phyloP scores from a whole-genome alignment of 2,797 vertebrate species.

The Gymnodraco acuticeps region DNA sequence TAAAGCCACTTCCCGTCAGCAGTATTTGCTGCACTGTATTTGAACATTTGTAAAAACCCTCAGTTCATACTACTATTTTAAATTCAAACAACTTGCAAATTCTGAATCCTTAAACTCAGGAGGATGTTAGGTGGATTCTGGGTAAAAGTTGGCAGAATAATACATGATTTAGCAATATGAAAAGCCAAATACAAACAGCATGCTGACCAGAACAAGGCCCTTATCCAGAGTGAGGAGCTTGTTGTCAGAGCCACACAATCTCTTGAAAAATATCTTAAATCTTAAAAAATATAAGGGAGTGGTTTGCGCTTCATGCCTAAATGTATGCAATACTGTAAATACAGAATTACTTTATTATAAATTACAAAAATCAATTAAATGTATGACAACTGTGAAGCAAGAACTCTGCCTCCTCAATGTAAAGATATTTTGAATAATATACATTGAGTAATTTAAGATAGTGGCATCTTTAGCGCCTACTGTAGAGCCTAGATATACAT shows the following conservation, averaged over 20 bases:
- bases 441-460: neutral
- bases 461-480: neutral
- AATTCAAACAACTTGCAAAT: neutral
- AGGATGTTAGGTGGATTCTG: too few relatives aligned
- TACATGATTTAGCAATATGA: conserved; percentile 33
- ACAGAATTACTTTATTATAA: neutral
- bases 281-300: neutral
- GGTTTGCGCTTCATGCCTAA: neutral
- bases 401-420: neutral
- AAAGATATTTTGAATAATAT: neutral
- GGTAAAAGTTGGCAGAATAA: conserved; percentile 35
- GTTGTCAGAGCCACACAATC: neutral
- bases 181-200: conserved; percentile 41
- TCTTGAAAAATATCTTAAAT: neutral
- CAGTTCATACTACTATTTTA: neutral
- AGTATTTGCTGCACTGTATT: conserved; percentile 2
- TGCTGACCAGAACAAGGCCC: conserved; percentile 17
- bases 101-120: neutral
- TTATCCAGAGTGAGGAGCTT: neutral
- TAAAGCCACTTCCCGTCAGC: conserved; percentile 24
- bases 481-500: too few relatives aligned
- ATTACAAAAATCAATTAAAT: neutral
- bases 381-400: neutral
- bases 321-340: too few relatives aligned
- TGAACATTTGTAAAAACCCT: neutral